A percentile compares a stretch with the other conserved stretches of the same genome.
Evolutionary conservation across 2,113 vertebrate genomes (phyloP).

Genomic region (Pycnonotus jocosus): DNA sequence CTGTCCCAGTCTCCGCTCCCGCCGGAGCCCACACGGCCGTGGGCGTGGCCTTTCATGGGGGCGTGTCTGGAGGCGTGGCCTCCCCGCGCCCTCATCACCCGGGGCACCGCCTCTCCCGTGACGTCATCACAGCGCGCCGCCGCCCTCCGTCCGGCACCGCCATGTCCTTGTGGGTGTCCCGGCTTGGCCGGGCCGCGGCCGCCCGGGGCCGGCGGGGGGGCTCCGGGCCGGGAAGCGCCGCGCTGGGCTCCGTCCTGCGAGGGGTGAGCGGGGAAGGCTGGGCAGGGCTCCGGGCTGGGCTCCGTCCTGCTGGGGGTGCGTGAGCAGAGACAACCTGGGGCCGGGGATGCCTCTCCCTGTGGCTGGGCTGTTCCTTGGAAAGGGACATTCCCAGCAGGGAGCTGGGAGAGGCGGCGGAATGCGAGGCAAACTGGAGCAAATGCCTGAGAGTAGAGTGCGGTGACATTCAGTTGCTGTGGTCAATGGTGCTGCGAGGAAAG

Average conservation of each 20-base stretch:
- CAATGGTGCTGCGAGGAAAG: no score
- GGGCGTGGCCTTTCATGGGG: rapidly evolving
- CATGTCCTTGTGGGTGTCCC: slow-evolving; percentile 13
- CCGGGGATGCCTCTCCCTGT: not conserved
- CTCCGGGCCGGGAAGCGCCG: not conserved
- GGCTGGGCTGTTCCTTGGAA: not conserved
- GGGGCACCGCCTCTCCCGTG: rapidly evolving
- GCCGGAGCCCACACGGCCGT: rapidly evolving
- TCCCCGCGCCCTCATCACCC: rapidly evolving
- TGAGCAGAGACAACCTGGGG: not conserved
- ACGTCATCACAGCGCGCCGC: not conserved
- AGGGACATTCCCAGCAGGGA: rapidly evolving
- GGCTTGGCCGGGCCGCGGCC: not conserved
- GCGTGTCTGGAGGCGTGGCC: rapidly evolving
- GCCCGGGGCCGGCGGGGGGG: not conserved
- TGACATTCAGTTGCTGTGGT: not conserved
- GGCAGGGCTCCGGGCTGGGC: no score
- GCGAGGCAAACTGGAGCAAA: rapidly evolving
- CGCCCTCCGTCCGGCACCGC: not conserved
- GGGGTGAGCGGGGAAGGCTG: not conserved
- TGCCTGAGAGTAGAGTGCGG: rapidly evolving
- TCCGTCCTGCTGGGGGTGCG: not conserved
- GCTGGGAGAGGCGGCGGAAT: rapidly evolving
- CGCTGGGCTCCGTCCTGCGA: not conserved
- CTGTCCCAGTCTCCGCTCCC: not conserved